Evolutionary conservation across 2,797 vertebrate genomes (phyloP), one percentile per base, ranked within the genome.

Genomic region (Geotrypetes seraphini): DNA sequence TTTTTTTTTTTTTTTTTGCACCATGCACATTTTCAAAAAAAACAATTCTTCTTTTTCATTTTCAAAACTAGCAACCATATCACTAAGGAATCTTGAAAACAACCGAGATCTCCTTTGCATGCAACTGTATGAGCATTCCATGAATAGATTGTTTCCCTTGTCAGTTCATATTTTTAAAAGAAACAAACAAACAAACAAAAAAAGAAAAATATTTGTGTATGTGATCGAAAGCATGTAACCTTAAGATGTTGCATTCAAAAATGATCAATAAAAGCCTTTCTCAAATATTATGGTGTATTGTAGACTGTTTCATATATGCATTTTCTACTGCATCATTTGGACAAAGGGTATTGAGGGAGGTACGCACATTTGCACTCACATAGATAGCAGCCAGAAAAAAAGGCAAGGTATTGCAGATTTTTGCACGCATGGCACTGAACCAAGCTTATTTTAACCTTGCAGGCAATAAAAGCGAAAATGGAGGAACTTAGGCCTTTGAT

Each of bases 391-490:
- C 62, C 79, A 68, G 67, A 66, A 66, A 62, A 21, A 64, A 12
- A 12, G 81, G 64, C 64, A 86, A 88, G 71, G 86, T 73, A 84
- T 83, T 48, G 69, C 75, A 69, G 80, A 69, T 69, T 75, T 75
- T 87, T 84, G 85, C 80, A 65, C 74, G 71, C 86, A 83, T 81
- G 81, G 88, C 88, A 91, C 89, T 96, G 90, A 96, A 91, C 85
- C 83, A 60, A 87, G 91, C 89, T 91, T 93, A 94, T 96, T 95
- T 91, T 93, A 84, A 94, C 87, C 85, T 88, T 90, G 77, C 91
- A 98, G 95, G 92, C 91, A 59, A 96, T 98, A 87, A 98, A 95
- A 89, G 83, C 92, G 89, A 97, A 97, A 94, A 97, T 98, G 95
- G 92, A 97, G 81, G 95, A 96, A 82, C 86, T 98, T 91, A 94